Conservation (phyloP, 2,113 vertebrate species). For the Alligator mississippiensis region DNA sequence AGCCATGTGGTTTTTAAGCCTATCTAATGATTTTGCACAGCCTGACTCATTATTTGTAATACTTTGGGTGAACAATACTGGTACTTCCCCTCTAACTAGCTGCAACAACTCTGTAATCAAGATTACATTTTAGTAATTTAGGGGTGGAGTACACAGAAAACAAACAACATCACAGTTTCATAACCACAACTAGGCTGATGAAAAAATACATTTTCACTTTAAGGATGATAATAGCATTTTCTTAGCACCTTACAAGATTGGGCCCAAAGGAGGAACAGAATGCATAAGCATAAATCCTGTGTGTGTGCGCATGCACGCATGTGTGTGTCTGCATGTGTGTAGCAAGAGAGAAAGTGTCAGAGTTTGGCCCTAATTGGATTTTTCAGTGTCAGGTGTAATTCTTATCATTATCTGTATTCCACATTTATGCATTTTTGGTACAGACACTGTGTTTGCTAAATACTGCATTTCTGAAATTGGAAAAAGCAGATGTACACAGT, state of each 20-base stretch:
- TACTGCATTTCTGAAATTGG: not conserved
- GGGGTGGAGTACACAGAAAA: not conserved
- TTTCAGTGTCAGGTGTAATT: not conserved
- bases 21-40: not conserved
- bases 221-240: too few relatives aligned
- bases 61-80: not conserved
- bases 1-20: conserved; percentile 17
- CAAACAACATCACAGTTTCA: not conserved
- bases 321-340: too few relatives aligned
- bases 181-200: too few relatives aligned
- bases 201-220: too few relatives aligned
- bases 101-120: not conserved
- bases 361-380: not conserved
- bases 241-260: too few relatives aligned
- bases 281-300: too few relatives aligned
- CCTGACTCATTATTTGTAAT: conserved; percentile 50
- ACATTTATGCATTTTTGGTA: not conserved
- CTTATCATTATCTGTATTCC: not conserved
- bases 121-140: not conserved
- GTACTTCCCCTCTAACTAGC: not conserved
- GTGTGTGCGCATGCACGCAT: too few relatives aligned
- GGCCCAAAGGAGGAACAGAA: too few relatives aligned
- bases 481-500: not conserved
- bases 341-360: not conserved
- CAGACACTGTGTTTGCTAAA: not conserved